Conservation (phyloP, 1,140 invertebrate species). For the Drosophila ananassae region DNA sequence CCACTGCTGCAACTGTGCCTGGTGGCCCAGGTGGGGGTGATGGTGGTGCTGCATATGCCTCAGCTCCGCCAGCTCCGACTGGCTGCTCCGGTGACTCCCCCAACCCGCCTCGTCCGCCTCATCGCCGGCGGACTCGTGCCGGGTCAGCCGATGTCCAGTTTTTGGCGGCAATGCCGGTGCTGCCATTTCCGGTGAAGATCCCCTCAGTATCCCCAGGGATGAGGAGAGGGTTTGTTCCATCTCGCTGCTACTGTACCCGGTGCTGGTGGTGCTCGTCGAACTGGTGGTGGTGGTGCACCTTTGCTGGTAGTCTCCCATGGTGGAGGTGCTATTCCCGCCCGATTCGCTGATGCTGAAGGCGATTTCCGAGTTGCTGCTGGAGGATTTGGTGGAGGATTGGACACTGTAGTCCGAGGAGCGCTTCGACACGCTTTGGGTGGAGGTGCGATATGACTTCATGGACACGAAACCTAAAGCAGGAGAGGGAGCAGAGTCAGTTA, state of each 20-base stretch:
- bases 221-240: conserved; percentile 30
- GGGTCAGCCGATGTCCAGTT: conserved; percentile 83
- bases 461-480: conserved; percentile 87
- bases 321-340: conserved; percentile 28
- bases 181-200: conserved; percentile 22
- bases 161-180: conserved; percentile 89
- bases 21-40: conserved; percentile 13
- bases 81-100: conserved; percentile 33
- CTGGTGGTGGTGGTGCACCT: conserved; percentile 32
- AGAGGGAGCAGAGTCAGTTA: not conserved
- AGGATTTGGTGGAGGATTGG: conserved; percentile 81
- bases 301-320: conserved; percentile 53
- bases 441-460: conserved; percentile 88
- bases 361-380: conserved; percentile 77
- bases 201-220: not conserved
- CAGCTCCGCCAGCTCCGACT: conserved; percentile 64
- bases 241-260: conserved; percentile 42
- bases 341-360: conserved; percentile 59
- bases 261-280: conserved; percentile 34
- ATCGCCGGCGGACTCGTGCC: conserved; percentile 88
- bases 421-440: conserved; percentile 86
- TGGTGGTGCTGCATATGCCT: conserved; percentile 47
- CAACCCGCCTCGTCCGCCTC: conserved; percentile 84
- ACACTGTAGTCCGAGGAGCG: conserved; percentile 86
- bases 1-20: conserved; percentile 61